phyloP scores from a whole-genome alignment of 2,888 invertebrate genomes.

The Trichogramma dendrolimi region DNA sequence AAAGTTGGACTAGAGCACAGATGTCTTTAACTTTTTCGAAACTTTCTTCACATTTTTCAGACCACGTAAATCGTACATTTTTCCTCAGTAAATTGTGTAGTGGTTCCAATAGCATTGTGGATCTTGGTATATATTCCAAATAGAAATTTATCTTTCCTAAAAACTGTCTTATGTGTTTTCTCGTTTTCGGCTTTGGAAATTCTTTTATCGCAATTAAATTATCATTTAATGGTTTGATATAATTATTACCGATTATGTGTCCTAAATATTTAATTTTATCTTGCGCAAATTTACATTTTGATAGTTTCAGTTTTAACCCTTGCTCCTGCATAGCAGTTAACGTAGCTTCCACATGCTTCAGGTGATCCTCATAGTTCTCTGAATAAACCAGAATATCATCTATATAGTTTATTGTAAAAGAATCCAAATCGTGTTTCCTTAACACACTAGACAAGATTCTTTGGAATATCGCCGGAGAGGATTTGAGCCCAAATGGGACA shows the following conservation, averaged over 20 bases:
- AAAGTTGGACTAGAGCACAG: conserved; percentile 35
- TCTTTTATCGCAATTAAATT: conserved; percentile 26
- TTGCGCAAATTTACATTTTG: conserved; percentile 32
- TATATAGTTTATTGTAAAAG: no score
- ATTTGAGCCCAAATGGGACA: no score
- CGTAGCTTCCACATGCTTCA: no score
- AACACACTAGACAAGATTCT: no score
- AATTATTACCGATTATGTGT: conserved; percentile 17
- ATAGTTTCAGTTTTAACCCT: conserved; percentile 32
- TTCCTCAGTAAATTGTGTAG: conserved; percentile 30
- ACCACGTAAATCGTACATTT: conserved; percentile 30
- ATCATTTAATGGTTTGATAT: conserved; percentile 23
- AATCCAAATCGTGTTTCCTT: no score
- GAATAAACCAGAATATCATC: no score
- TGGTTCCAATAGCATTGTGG: conserved; percentile 23
- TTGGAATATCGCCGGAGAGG: no score
- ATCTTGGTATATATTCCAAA: conserved; percentile 24
- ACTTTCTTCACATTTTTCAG: conserved; percentile 30
- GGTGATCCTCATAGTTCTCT: no score
- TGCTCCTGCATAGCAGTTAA: conserved; percentile 29
- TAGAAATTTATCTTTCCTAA: conserved; percentile 24
- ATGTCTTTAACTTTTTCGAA: conserved; percentile 29
- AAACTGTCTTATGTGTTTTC: no score
- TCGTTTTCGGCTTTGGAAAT: no score
- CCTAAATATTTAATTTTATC: conserved; percentile 18